Evolutionary conservation across 2,797 vertebrate genomes (phyloP), one percentile per base, ranked within the genome.

Genomic region (Hippoglossus hippoglossus): DNA sequence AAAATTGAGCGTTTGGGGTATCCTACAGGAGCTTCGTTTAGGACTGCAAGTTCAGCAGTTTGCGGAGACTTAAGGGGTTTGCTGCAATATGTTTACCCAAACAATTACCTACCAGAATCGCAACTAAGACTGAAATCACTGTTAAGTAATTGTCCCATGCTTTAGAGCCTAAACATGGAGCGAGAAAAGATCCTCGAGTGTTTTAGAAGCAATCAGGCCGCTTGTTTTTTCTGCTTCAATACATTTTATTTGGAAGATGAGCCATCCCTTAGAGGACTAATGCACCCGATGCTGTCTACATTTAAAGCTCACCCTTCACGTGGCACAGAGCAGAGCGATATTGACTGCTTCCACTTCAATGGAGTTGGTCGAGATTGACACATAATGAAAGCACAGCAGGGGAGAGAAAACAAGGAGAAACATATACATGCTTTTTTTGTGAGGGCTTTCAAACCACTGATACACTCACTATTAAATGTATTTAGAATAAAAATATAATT

Each of bases 281-380:
- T 85, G 68, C 83, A 86, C 92, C 89, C 87, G 83, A 80, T 90
- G 72, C 80, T 81, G 80, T 66, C 81, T 73, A 80, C 63, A 75
- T 91, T 90, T 87, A 83, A 75, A 89, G 81, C 80, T 91, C 89
- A 90, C 78, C 81, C 85, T 89, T 84, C 86, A 89, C 79, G 82
- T 89, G 77, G 75, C 82, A 83, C 82, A 90, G 84, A 92, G 77
- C 78, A 75, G 84, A 87, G 69, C 77, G 79, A 86, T 93, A 94
- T 94, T 92, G 91, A 92, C 90, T 87, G 85, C 85, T 94, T 95
- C 88, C 88, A 90, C 91, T 88, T 91, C 86, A 91, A 62, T 91
- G 89, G 88, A 93, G 85, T 86, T 78, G 31, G 75, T 73, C 34
- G 60, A 88, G 83, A 93, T 93, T 93, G 91, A 86, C 89, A 93